Evolutionary conservation across 2,113 vertebrate genomes (phyloP).

Genomic region (Eptatretus burgeri): DNA sequence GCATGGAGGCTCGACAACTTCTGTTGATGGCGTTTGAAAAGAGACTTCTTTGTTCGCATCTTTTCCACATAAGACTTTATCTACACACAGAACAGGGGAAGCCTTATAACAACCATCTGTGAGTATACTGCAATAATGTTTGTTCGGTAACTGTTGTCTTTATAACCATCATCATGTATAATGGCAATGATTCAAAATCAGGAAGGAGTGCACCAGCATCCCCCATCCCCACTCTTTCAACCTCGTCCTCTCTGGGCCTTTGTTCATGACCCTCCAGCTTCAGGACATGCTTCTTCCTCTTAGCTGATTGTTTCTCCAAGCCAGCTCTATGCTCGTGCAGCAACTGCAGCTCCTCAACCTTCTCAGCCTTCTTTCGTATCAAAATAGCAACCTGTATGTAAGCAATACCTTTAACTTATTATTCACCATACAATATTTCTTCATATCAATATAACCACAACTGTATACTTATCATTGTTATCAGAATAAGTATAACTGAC

Average conservation of each 20-base stretch:
- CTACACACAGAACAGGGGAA: no score
- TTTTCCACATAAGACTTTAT: slow-evolving; percentile 14
- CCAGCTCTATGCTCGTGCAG: slow-evolving; percentile 41
- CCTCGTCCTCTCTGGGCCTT: slow-evolving; percentile 52
- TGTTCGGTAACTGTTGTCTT: no score
- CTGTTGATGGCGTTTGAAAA: slow-evolving; percentile 51
- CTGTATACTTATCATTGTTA: no score
- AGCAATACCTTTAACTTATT: slow-evolving; percentile 10
- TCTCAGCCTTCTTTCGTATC: slow-evolving; percentile 53
- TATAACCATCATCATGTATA: no score
- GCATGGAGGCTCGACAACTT: slow-evolving; percentile 45
- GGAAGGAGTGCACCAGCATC: not conserved
- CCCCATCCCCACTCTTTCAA: not conserved
- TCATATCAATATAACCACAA: no score
- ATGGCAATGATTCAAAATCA: no score
- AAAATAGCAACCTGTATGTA: slow-evolving; percentile 51
- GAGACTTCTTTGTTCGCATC: slow-evolving; percentile 44
- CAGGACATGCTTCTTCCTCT: not conserved
- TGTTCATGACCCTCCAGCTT: slow-evolving; percentile 16
- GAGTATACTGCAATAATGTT: no score
- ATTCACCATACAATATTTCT: no score
- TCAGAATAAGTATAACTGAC: no score
- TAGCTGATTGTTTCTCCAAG: slow-evolving; percentile 28
- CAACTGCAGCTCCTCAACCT: slow-evolving; percentile 67
- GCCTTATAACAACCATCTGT: no score